A percentile compares a stretch with the other conserved stretches of the same genome.
Evolutionary conservation across 2,797 vertebrate genomes (phyloP).

Genomic region (Coilia nasus): DNA sequence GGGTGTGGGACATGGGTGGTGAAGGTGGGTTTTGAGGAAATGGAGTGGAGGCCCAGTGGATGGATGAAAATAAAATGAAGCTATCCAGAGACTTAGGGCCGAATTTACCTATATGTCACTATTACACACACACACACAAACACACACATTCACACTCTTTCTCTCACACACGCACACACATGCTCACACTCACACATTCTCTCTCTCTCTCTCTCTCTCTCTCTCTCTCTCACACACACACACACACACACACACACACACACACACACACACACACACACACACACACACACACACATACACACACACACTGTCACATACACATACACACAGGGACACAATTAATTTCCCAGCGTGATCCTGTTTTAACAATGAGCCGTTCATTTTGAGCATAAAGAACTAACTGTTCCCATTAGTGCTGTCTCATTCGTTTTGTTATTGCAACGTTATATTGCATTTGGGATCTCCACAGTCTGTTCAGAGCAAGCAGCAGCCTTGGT

Average conservation of each 20-base stretch:
- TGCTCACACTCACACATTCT: too few species aligned
- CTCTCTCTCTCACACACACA: too few species aligned
- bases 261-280: too few species aligned
- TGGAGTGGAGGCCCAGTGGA: neutral
- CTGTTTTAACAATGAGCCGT: neutral
- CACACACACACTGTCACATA: too few species aligned
- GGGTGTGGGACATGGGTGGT: too few species aligned
- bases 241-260: too few species aligned
- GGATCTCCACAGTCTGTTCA: neutral
- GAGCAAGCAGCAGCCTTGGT: neutral
- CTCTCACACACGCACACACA: too few species aligned
- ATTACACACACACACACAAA: neutral
- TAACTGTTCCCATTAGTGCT: neutral
- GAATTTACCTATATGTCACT: neutral
- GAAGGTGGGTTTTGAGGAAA: neutral
- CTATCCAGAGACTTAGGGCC: neutral
- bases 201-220: too few species aligned
- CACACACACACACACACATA: too few species aligned
- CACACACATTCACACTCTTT: too few species aligned
- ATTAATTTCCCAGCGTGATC: neutral
- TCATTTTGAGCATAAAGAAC: neutral
- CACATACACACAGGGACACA: neutral
- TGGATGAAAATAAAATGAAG: neutral
- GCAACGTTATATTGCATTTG: neutral
- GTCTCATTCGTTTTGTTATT: neutral